phyloP scores from a whole-genome alignment of 2,888 invertebrate genomes.

The Mylabris sibirica region DNA sequence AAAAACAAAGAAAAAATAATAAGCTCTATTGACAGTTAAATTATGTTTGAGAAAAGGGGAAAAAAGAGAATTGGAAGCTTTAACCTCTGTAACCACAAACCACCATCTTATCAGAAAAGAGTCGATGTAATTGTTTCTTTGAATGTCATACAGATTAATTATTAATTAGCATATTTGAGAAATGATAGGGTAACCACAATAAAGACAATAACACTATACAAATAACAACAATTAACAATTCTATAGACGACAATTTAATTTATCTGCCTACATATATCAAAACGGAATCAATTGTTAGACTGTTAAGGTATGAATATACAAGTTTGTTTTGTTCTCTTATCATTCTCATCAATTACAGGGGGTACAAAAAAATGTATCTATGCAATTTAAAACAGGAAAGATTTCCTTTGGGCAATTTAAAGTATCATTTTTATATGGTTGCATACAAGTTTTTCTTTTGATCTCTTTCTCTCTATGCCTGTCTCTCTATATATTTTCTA shows the following conservation, averaged over 20 bases:
- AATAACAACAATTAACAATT: not conserved
- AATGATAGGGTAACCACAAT: not conserved
- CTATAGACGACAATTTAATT: not conserved
- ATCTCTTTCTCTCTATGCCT: not conserved
- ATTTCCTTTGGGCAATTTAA: constrained; percentile 47
- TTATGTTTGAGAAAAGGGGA: not conserved
- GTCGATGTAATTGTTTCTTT: not conserved
- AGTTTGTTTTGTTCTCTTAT: not conserved
- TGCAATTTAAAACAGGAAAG: constrained; percentile 3
- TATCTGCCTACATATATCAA: not conserved
- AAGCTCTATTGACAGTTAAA: not conserved
- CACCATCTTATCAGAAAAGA: not conserved
- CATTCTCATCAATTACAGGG: not conserved
- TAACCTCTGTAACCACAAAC: no score
- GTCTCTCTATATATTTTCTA: not conserved
- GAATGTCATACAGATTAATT: not conserved
- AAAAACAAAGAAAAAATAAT: not conserved
- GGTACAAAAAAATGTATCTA: not conserved
- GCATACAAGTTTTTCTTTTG: no score
- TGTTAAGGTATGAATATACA: not conserved
- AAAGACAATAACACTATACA: not conserved
- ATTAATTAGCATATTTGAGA: constrained; percentile 4
- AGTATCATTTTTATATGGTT: constrained; percentile 45
- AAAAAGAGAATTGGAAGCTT: no score
- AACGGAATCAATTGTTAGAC: not conserved